Base-by-base conservation (phyloP, 2,888 invertebrate species). In the Andrena dorsata region DNA sequence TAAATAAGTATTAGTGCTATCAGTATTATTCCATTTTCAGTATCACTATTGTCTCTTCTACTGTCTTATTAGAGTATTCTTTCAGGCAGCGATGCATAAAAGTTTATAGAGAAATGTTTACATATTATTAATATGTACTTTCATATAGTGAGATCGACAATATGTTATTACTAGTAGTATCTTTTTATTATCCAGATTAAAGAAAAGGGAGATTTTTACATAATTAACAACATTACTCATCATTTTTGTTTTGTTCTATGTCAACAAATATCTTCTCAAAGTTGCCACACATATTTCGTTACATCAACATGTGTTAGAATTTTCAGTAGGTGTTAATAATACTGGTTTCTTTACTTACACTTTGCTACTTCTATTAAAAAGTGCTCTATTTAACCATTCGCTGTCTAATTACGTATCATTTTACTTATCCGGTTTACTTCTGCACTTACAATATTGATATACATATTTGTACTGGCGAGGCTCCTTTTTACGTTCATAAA, bases 1-100 rank as follows among this genome's bases (percentile, higher is more conserved):
- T 86, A 87, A 80, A 85, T 88, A 85, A 86, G 83, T 77, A 87
- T 78, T 86, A 87, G 83, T 82, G 84, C 81, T 87, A 83, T 83
- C 83, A 86, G 72, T 90, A 86, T 73, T 82, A 87, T 69, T 79
- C 69, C 80, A 85, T 69, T 85, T 82, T 64, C 83, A 84, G 78
- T 86, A 89, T 74, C 83, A 86, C 80, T 78, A 88, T 78, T 85
- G 76, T 82, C 53, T 80, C 35, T 72, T 77, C 70, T 76, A 82
- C 71, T 75, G 68, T 80, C 41, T 70, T 73, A 69, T n/a, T 85
- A 80, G 83, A 71, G 71, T 73, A 66, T 69, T 83, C 56, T 71
- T 69, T 68, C 72, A 32, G 53, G 65, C 58, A 72, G 72, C 69
- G 76, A 76, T 76, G 56, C 68, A 69, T 58, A 66, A 65, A 69